phyloP scores from a whole-genome alignment of 2,797 vertebrate genomes.

The Pseudochaenichthys georgianus region DNA sequence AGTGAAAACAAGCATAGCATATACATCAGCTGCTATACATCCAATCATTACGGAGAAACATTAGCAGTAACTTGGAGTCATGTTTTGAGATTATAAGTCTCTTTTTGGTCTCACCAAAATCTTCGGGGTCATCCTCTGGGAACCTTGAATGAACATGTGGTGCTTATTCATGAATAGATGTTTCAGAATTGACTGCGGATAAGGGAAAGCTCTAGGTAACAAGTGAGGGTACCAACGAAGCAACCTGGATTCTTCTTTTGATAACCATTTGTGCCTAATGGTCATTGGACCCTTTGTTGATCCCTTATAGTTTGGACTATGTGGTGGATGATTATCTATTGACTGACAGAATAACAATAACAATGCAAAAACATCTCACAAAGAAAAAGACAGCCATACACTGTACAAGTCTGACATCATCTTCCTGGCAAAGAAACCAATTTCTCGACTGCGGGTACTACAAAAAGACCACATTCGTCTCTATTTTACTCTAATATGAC shows the following conservation, averaged over 20 bases:
- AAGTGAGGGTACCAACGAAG: too few relatives aligned
- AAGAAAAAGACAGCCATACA: neutral
- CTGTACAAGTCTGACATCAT: conserved; percentile 7
- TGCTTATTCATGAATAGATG: neutral
- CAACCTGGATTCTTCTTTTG: too few relatives aligned
- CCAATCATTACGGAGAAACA: too few relatives aligned
- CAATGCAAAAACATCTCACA: neutral
- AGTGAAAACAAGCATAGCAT: too few relatives aligned
- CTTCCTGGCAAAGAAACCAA: conserved; percentile 14
- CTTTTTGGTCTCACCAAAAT: too few relatives aligned
- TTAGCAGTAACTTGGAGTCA: too few relatives aligned
- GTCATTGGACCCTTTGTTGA: neutral
- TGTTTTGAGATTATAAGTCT: too few relatives aligned
- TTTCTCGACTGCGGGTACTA: neutral
- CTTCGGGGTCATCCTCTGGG: neutral
- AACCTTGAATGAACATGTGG: neutral
- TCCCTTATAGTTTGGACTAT: conserved; percentile 1
- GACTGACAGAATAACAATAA: neutral
- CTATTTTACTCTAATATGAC: conserved; percentile 9
- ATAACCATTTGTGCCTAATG: too few relatives aligned
- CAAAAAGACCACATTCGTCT: neutral
- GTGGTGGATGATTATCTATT: neutral
- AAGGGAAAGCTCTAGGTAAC: neutral
- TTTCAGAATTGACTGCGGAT: neutral
- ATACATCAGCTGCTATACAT: too few relatives aligned